Evolutionary conservation across 2,797 vertebrate genomes (phyloP), one percentile per base, ranked within the genome.

Genomic region (Pelobates cultripes): DNA sequence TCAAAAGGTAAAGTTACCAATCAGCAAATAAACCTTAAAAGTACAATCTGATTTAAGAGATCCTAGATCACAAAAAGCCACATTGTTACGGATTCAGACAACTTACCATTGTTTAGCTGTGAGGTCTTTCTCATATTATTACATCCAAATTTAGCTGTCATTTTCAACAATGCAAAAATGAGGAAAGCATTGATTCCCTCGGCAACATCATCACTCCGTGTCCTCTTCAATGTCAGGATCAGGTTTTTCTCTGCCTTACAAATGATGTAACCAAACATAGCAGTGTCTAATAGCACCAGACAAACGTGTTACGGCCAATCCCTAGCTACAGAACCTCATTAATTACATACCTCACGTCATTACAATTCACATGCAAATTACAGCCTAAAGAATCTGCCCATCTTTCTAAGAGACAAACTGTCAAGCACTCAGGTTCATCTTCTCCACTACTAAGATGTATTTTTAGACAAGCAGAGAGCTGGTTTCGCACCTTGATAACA

Each of bases 201-300:
- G 43, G 43, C 72, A 78, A 85, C 70, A 85, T 70, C 71, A 85
- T 45, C 76, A 84, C 42, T 44, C 67, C 83, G 79, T 80, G 76
- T 76, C 45, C 73, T 86, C 84, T n/a, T 83, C 90, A 87, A 64
- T 79, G 88, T 80, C 61, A 68, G 80, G 72, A 85, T 85, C 79
- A 84, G 75, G 73, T 85, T 86, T 86, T 89, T 83, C 75, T 73
- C 70, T 17, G 63, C 84, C 67, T 86, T 81, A 78, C 4, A 64
- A 85, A 83, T 83, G 79, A 87, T 77, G 71, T 75, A 87, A 89
- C 86, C 83, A 70, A 84, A 8, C 44, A 85, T 57, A 73, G 69
- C 69, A 81, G 53, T 75, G 84, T 82, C 82, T 85, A 86, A 28
- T 86, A 86, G 9, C 80, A 85, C 14, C 77, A 84, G 13, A 47